Evolutionary conservation across 2,113 vertebrate species (phyloP), one percentile per base, ranked within the genome.

Genomic region (Atrichornis clamosus): DNA sequence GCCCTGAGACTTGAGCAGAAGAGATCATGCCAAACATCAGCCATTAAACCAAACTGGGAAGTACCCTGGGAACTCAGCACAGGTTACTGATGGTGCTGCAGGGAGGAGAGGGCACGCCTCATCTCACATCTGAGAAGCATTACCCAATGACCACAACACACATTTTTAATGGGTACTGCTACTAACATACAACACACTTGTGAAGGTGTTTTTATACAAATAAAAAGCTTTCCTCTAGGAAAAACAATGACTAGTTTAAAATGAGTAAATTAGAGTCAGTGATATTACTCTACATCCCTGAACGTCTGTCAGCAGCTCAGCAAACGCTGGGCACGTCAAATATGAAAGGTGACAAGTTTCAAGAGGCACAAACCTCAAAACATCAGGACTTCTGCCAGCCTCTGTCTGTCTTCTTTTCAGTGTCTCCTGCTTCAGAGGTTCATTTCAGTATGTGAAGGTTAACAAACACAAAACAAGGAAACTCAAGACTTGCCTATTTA

Each of bases 401-500:
- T 60, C 14, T n/a, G n/a, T 81, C 52, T 20, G 21, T 17, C 44
- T 13, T 39, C 42, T 56, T 86, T 74, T 76, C 77, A 88, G 46
- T 4, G 4, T 59, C 63, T 92, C 41, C 35, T 44, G 20, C 69
- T 86, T 84, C 64, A 96, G 59, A 95, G 44, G 44, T 41, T 92
- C 60, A 60, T 83, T 84, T 84, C 62, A 79, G 41, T 21, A 89
- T 49, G 72, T 53, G 84, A 89, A 92, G 78, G 83, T 93, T 94
- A 90, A 96, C 80, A 97, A 87, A 96, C 27, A 92, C 13, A 82
- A 78, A 89, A 68, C 24, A 95, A 88, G 47, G 62, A 87, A 97
- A 93, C 42, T 63, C 60, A 65, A 68, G 84, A 68, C 65, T 91
- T 92, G 95, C 70, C 26, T 90, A 92, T 76, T 82, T 77, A 26